Evolutionary conservation across 2,113 vertebrate species (phyloP).

Genomic region (Lampris megalopsis): DNA sequence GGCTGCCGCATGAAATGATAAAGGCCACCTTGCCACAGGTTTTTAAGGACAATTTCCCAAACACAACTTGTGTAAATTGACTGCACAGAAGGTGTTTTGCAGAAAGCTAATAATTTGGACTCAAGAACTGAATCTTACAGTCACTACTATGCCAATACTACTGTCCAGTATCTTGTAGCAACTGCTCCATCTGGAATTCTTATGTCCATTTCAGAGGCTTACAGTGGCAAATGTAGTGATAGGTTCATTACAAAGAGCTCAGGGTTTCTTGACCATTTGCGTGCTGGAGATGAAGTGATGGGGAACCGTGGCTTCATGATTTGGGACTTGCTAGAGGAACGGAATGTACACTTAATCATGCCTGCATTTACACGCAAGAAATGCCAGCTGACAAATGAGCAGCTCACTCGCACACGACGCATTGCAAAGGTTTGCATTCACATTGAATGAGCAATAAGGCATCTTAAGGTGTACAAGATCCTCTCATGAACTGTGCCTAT

Average conservation of each 20-base stretch:
- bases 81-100: not conserved
- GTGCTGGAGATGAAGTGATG: constrained; percentile 9
- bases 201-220: constrained; percentile 34
- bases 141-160: no score
- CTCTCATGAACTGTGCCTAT: constrained; percentile 19
- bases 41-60: no score
- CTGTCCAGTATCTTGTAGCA: no score
- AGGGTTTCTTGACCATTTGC: constrained; percentile 8
- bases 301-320: constrained; percentile 5
- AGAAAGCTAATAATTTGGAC: no score
- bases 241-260: constrained; percentile 8
- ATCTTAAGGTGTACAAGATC: constrained; percentile 19
- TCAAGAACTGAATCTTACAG: no score
- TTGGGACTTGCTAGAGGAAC: constrained; percentile 20
- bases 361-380: not conserved
- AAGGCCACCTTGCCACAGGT: no score
- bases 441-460: constrained; percentile 8
- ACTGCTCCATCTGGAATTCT: no score
- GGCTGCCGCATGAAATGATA: no score
- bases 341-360: constrained; percentile 4
- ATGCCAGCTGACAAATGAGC: constrained; percentile 9
- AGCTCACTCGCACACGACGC: constrained; percentile 8
- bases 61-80: no score
- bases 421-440: constrained; percentile 4
- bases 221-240: constrained; percentile 11